Evolutionary conservation across 2,113 vertebrate genomes (phyloP).

Genomic region (Manacus vitellinus): DNA sequence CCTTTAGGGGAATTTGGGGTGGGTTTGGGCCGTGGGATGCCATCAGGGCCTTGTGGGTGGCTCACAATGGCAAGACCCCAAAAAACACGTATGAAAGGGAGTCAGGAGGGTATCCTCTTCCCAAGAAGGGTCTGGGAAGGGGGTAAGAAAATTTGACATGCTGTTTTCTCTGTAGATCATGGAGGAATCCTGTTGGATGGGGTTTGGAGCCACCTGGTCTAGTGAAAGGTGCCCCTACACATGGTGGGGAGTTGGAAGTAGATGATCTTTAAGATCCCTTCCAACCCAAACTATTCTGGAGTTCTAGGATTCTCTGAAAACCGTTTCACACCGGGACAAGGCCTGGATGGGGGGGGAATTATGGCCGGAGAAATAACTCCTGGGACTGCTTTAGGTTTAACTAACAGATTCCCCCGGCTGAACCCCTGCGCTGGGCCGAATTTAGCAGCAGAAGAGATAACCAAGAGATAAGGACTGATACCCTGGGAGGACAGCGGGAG

Average conservation of each 20-base stretch:
- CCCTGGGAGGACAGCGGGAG: constrained; percentile 9
- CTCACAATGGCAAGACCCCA: not conserved
- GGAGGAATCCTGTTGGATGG: not conserved
- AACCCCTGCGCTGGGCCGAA: constrained; percentile 36
- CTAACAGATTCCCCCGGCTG: constrained; percentile 19
- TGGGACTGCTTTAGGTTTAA: not conserved
- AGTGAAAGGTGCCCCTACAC: not conserved
- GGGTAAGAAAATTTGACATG: fast-evolving
- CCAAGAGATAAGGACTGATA: constrained; percentile 48
- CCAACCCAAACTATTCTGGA: not conserved
- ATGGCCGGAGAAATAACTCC: not conserved
- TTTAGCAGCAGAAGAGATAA: constrained; percentile 53
- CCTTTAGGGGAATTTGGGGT: too few species aligned
- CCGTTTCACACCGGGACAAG: not conserved
- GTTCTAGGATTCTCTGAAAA: not conserved
- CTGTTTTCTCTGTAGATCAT: not conserved
- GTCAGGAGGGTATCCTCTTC: not conserved
- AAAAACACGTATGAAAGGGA: not conserved
- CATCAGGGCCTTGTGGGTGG: fast-evolving
- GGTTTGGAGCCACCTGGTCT: not conserved
- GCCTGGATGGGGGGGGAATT: not conserved
- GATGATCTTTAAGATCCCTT: not conserved
- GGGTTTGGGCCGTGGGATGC: not conserved
- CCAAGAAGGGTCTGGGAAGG: not conserved
- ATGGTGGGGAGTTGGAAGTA: not conserved